A percentile compares a stretch with the other conserved stretches of the same genome.
Conservation (phyloP, 2,113 vertebrate genomes). For the Callipepla squamata region DNA sequence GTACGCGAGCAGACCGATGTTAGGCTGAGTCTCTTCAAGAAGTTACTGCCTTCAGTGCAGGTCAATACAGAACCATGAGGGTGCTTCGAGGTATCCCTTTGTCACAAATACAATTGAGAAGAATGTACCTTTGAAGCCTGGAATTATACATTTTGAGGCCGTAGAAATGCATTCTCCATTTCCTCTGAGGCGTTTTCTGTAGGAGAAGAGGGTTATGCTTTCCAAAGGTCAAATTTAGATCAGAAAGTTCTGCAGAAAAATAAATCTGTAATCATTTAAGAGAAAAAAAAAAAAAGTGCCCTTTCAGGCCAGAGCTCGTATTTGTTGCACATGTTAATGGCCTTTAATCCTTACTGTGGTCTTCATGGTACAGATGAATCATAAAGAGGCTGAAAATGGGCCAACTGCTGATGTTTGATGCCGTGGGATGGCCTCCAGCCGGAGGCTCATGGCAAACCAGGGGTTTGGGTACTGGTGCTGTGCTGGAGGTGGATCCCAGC, state of each 20-base stretch:
- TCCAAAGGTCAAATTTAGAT: not conserved
- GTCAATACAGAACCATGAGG: not conserved
- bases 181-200: not conserved
- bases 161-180: not conserved
- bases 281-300: not conserved
- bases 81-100: not conserved
- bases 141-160: not conserved
- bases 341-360: not conserved
- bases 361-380: not conserved
- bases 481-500: not conserved
- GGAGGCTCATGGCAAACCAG: fast-evolving
- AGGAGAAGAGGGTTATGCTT: not conserved
- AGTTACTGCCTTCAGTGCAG: not conserved
- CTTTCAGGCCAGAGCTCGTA: not conserved
- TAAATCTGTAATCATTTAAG: not conserved
- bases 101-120: not conserved
- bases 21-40: not conserved
- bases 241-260: not conserved
- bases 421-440: not conserved
- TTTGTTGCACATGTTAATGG: not conserved
- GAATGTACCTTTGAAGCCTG: not conserved
- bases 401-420: not conserved
- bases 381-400: not conserved
- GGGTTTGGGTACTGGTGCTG: not conserved
- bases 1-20: not conserved